These are phyloP conservation scores for Callyntrura guangdongensis DNA, from an alignment of 2,888 invertebrate genomes.

Conservation along the genomic window DNA sequence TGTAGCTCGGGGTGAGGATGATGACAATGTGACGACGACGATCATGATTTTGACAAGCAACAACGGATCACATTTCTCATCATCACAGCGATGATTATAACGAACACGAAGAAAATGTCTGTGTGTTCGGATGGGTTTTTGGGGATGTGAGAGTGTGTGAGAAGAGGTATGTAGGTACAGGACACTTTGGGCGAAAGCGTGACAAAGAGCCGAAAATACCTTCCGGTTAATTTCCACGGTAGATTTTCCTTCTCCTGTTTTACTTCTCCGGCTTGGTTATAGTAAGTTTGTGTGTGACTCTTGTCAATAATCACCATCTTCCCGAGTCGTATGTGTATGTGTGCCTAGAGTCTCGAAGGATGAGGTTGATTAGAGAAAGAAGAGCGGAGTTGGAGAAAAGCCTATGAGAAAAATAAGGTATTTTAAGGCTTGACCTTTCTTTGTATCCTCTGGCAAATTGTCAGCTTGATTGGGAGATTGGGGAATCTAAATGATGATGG, in stretches of 20 bases:
- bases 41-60: slow-evolving; percentile 14
- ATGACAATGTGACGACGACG: neutral
- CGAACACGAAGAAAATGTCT: slow-evolving; percentile 33
- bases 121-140: slow-evolving; percentile 6
- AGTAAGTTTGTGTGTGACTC: neutral
- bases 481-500: slow-evolving; percentile 32
- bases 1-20: neutral
- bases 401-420: slow-evolving; percentile 20
- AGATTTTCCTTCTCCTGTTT: slow-evolving; percentile 10
- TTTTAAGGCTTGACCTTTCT: slow-evolving; percentile 58
- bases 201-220: slow-evolving; percentile 68
- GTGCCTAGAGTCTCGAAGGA: neutral
- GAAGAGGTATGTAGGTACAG: neutral
- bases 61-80: slow-evolving; percentile 62
- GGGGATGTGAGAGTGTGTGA: neutral
- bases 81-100: slow-evolving; percentile 4
- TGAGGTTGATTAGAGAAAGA: slow-evolving; percentile 12
- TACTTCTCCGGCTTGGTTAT: neutral
- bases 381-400: neutral
- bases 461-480: slow-evolving; percentile 65
- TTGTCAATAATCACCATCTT: slow-evolving; percentile 53
- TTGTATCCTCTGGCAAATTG: slow-evolving; percentile 63
- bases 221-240: slow-evolving; percentile 72
- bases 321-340: neutral
- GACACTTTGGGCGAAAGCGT: slow-evolving; percentile 23